Percentiles rank a stretch among this genome's conserved stretches.
Conservation (phyloP, 2,888 invertebrate species). For the Ophioninae sp. region DNA sequence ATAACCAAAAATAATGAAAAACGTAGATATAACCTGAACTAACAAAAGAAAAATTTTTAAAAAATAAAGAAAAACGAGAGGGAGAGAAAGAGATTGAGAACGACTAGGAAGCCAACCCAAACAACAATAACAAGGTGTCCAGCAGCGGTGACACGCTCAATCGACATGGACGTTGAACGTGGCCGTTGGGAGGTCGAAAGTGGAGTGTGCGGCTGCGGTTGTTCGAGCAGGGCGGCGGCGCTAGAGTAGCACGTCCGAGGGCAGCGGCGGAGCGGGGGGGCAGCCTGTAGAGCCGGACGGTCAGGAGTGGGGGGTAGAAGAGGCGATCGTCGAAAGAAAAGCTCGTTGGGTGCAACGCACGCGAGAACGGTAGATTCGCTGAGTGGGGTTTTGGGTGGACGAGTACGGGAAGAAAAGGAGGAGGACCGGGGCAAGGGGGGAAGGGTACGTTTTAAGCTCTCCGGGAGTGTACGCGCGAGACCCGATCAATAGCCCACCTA, state of each 20-base stretch:
- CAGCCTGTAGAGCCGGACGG: background rate
- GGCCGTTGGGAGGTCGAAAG: conserved; percentile 42
- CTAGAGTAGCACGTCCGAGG: too few relatives aligned
- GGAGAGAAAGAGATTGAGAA: background rate
- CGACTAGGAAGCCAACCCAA: background rate
- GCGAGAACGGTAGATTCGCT: conserved; percentile 42
- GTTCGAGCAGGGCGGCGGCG: too few relatives aligned
- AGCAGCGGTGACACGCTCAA: conserved; percentile 22
- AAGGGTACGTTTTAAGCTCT: conserved; percentile 50
- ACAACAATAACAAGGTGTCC: conserved; percentile 2
- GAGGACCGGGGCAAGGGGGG: conserved; percentile 40
- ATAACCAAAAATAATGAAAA: too few relatives aligned
- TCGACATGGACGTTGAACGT: conserved; percentile 30
- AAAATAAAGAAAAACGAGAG: too few relatives aligned
- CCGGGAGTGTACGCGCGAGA: conserved; percentile 68
- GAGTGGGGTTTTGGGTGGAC: conserved; percentile 19
- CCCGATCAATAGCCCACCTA: conserved; percentile 79
- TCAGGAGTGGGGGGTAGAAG: background rate
- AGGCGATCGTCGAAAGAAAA: conserved; percentile 72
- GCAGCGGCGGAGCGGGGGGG: conserved; percentile 5
- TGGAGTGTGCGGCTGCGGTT: conserved; percentile 5
- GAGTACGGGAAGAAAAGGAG: conserved; percentile 34
- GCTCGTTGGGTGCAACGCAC: conserved; percentile 75
- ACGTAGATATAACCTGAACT: too few relatives aligned
- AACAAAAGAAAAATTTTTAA: too few relatives aligned